Percentiles rank a stretch among this genome's conserved stretches.
phyloP scores from a whole-genome alignment of 2,113 vertebrate genomes.

The Bettongia penicillata region DNA sequence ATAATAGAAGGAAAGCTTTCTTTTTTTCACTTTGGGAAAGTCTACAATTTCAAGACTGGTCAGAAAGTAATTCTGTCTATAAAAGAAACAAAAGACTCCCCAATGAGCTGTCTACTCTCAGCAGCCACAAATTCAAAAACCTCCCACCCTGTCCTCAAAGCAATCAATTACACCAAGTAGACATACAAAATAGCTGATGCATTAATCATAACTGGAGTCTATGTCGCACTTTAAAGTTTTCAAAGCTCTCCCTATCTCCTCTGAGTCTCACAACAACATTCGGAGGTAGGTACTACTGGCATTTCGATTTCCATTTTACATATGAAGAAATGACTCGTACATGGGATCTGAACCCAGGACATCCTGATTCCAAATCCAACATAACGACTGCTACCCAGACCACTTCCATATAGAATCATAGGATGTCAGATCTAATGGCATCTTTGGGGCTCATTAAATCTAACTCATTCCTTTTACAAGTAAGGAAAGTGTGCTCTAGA shows the following conservation, averaged over 20 bases:
- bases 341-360: background rate
- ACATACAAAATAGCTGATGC: background rate
- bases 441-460: background rate
- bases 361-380: background rate
- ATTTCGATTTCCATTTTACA: background rate
- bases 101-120: background rate
- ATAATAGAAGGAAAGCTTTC: background rate
- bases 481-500: background rate
- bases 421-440: background rate
- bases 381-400: background rate
- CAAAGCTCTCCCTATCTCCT: background rate
- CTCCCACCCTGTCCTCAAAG: background rate
- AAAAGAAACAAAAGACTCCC: background rate
- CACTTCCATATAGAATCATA: background rate
- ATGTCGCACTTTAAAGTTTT: background rate
- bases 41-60: background rate
- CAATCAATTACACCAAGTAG: background rate
- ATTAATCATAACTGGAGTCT: background rate
- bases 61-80: conserved; percentile 6
- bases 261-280: background rate
- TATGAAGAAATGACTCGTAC: background rate
- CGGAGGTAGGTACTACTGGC: background rate
- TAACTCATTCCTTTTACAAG: background rate
- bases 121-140: background rate
- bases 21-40: conserved; percentile 2